These are phyloP conservation scores for Trichechus manatus DNA, from an alignment of 2,113 vertebrate genomes.

Conservation along the genomic window DNA sequence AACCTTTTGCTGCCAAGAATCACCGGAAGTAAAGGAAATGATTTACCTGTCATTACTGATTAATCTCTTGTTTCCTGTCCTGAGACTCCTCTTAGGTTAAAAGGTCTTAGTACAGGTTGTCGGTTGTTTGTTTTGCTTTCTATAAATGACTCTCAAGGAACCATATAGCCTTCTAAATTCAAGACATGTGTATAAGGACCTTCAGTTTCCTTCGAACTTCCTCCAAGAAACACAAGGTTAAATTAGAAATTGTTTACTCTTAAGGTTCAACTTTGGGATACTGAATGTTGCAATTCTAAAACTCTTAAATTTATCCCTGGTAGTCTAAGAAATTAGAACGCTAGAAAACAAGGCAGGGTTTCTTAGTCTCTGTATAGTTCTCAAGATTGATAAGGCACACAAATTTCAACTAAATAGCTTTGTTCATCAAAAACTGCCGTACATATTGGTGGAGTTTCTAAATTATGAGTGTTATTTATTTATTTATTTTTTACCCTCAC, in stretches of 20 bases:
- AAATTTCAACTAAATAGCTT: not conserved
- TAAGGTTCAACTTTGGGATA: constrained; percentile 68
- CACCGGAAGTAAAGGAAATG: constrained; percentile 90
- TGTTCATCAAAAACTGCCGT: not conserved
- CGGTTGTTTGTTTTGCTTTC: constrained; percentile 81
- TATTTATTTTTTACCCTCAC: too few species aligned
- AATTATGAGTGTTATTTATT: not conserved
- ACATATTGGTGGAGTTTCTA: not conserved
- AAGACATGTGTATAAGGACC: not conserved
- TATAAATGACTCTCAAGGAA: constrained; percentile 84
- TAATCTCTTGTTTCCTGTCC: constrained; percentile 89
- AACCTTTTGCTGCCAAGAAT: constrained; percentile 88
- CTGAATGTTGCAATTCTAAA: constrained; percentile 64
- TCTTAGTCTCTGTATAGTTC: not conserved
- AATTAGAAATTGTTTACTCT: constrained; percentile 79
- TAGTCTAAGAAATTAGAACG: constrained; percentile 3
- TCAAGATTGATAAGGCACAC: constrained; percentile 1
- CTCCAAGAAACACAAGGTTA: constrained; percentile 82
- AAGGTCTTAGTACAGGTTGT: constrained; percentile 84
- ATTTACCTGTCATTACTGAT: constrained; percentile 89
- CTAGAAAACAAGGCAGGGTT: not conserved
- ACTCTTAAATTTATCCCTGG: constrained; percentile 23
- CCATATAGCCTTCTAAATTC: constrained; percentile 72
- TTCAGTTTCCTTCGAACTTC: constrained; percentile 73
- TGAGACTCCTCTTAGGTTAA: constrained; percentile 81